Conservation (phyloP, 2,888 invertebrate genomes). For the Atrina japonica region DNA sequence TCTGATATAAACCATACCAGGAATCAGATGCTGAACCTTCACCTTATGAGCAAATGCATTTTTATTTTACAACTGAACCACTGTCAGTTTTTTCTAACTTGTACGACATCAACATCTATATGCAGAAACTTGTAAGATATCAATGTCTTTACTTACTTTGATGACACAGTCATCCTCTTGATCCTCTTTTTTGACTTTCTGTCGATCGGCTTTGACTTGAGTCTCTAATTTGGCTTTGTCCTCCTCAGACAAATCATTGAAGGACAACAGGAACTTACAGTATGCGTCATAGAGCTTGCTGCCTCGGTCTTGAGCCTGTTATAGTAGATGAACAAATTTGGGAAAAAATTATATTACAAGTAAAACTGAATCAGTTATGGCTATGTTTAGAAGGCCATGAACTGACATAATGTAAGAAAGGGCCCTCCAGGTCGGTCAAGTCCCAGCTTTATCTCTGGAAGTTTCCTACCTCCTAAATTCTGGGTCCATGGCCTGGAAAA, state of each 20-base stretch:
- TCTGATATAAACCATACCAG: too few species aligned
- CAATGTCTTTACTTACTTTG: conserved; percentile 53
- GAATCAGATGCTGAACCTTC: too few species aligned
- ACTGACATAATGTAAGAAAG: too few species aligned
- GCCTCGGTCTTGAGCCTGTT: conserved; percentile 86
- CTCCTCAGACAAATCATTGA: conserved; percentile 89
- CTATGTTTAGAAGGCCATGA: background rate
- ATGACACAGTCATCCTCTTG: conserved; percentile 56
- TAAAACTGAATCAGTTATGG: background rate
- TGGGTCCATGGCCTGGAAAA: too few species aligned
- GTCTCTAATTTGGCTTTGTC: conserved; percentile 79
- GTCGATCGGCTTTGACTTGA: conserved; percentile 64
- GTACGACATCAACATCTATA: background rate
- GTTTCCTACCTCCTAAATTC: too few species aligned
- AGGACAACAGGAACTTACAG: conserved; percentile 93
- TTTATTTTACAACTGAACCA: too few species aligned
- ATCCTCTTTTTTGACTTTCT: conserved; percentile 54
- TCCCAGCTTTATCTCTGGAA: too few species aligned
- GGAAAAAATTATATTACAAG: background rate
- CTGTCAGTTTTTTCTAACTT: too few species aligned
- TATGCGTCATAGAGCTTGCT: conserved; percentile 93
- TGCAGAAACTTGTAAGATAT: background rate
- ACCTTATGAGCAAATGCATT: too few species aligned
- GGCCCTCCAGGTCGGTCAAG: too few species aligned
- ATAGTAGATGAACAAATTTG: conserved; percentile 1